These are phyloP conservation scores for Chaunax sp. DNA, from an alignment of 2,797 vertebrate genomes.

Conservation along the genomic window DNA sequence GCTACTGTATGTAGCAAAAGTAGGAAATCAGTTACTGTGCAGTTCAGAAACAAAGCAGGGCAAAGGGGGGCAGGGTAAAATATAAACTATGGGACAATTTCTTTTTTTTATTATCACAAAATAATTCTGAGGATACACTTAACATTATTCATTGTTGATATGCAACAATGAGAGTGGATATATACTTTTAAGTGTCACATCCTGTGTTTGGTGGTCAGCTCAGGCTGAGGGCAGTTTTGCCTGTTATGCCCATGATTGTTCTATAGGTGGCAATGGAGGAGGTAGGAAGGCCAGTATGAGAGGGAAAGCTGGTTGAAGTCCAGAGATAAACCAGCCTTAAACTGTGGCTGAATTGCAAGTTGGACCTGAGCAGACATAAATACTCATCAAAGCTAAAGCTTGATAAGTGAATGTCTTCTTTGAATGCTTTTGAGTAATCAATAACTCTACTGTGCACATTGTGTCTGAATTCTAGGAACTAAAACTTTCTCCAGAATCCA, in stretches of 20 bases:
- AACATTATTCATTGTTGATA: background rate
- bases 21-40: background rate
- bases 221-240: constrained; percentile 33
- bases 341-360: background rate
- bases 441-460: background rate
- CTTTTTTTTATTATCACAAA: background rate
- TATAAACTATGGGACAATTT: background rate
- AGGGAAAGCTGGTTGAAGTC: constrained; percentile 14
- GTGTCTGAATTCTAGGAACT: background rate
- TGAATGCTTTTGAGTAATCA: background rate
- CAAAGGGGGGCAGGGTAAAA: background rate
- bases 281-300: constrained; percentile 34
- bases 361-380: background rate
- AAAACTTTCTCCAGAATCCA: background rate
- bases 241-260: constrained; percentile 76
- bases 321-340: constrained; percentile 4
- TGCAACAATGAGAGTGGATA: background rate
- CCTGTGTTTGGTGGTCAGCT: constrained; percentile 7
- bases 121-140: background rate
- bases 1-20: background rate
- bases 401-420: background rate
- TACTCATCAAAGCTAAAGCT: background rate
- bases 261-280: constrained; percentile 84
- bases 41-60: too few species aligned
- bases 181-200: background rate